phyloP scores from a whole-genome alignment of 2,797 vertebrate genomes.

The Sebastes minor region DNA sequence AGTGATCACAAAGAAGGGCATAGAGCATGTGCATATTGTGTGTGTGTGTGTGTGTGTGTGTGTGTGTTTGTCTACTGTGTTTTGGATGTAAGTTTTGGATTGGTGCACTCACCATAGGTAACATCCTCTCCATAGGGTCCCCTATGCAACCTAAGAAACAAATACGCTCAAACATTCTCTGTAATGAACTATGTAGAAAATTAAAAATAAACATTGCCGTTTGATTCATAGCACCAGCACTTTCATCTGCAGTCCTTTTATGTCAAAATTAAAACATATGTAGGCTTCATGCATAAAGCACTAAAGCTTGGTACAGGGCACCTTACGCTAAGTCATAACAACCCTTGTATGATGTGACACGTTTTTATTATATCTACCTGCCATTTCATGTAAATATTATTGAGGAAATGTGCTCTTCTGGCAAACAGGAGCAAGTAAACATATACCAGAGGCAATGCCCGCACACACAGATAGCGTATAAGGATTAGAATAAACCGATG shows the following conservation, averaged over 20 bases:
- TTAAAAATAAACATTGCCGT: neutral
- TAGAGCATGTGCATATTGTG: slow-evolving; percentile 47
- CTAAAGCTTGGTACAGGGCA: neutral
- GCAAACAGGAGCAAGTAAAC: neutral
- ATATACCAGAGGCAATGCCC: neutral
- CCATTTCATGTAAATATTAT: neutral
- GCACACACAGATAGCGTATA: neutral
- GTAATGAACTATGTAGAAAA: neutral
- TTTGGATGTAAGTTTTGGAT: slow-evolving; percentile 16
- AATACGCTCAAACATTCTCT: neutral
- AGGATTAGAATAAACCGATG: slow-evolving; percentile 36
- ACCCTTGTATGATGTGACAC: neutral
- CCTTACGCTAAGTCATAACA: neutral
- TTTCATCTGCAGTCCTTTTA: neutral
- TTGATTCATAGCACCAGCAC: neutral
- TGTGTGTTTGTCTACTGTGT: slow-evolving; percentile 10
- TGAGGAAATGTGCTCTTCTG: neutral
- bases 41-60: slow-evolving; percentile 21
- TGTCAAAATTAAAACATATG: neutral
- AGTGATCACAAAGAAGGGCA: slow-evolving; percentile 64
- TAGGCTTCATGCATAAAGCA: neutral
- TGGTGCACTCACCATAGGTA: neutral
- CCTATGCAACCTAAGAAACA: neutral
- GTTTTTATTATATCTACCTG: slow-evolving; percentile 6
- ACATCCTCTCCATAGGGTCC: neutral